Conservation (phyloP, 2,888 invertebrate genomes). For the Isoperla grammatica region DNA sequence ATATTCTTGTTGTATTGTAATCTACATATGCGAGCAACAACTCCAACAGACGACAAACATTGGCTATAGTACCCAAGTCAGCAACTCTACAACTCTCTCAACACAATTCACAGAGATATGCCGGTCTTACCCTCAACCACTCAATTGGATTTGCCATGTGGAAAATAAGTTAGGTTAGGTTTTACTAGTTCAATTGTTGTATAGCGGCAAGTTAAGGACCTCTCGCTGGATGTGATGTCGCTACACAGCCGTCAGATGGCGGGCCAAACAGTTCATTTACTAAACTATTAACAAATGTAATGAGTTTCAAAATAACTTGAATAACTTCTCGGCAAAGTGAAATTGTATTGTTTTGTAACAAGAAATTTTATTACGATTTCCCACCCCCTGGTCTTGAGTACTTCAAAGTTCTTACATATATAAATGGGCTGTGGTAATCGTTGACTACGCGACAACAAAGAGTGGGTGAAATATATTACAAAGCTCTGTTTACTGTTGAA, state of each 20-base stretch:
- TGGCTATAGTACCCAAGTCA: too few species aligned
- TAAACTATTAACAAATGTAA: conserved; percentile 16
- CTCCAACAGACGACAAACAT: too few species aligned
- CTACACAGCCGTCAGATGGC: conserved; percentile 6
- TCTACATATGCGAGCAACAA: too few species aligned
- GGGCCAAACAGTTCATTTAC: not conserved
- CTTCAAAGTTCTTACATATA: too few species aligned
- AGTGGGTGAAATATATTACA: too few species aligned
- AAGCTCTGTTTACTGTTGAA: too few species aligned
- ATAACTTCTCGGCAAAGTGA: conserved; percentile 22
- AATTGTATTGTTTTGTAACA: conserved; percentile 21
- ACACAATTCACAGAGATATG: not conserved
- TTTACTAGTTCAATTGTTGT: conserved; percentile 8
- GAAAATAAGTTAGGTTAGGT: conserved; percentile 23
- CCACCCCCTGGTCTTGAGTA: not conserved
- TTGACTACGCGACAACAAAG: too few species aligned
- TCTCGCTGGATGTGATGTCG: not conserved
- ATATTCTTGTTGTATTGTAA: too few species aligned
- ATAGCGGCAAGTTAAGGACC: not conserved
- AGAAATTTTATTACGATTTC: conserved; percentile 11
- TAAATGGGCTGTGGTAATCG: too few species aligned
- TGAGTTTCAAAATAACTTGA: conserved; percentile 17
- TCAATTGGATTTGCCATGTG: conserved; percentile 26
- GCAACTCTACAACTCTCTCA: too few species aligned
- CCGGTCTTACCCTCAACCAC: not conserved